Percentiles rank a stretch among this genome's conserved stretches.
Conservation (phyloP, 1,140 invertebrate species). For the Chymomyza costata region DNA sequence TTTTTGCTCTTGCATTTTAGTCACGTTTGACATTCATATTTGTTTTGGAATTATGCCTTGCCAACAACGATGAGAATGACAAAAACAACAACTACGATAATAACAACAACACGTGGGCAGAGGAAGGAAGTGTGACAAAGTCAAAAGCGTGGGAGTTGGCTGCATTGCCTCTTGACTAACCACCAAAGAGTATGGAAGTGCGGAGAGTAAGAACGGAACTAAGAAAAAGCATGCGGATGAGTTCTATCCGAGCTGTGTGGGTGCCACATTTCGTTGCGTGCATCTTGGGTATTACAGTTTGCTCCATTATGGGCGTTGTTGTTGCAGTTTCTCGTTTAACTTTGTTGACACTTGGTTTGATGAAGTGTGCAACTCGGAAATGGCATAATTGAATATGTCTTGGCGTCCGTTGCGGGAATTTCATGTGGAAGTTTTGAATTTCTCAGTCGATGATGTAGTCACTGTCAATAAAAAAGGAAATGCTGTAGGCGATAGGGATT, state of each 20-base stretch:
- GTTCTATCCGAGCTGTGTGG: too few species aligned
- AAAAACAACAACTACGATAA: conserved; percentile 9
- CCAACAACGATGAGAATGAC: background rate
- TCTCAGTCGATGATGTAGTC: conserved; percentile 13
- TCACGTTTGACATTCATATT: conserved; percentile 69
- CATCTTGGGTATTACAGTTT: conserved; percentile 37
- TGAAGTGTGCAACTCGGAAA: conserved; percentile 38
- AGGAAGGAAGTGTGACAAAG: conserved; percentile 15
- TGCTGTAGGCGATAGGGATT: background rate
- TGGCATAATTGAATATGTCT: conserved; percentile 30
- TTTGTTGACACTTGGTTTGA: conserved; percentile 64
- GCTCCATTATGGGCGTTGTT: conserved; percentile 11
- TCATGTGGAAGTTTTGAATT: conserved; percentile 48
- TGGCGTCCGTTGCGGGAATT: conserved; percentile 6
- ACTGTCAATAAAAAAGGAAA: conserved; percentile 4
- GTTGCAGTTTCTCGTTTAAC: conserved; percentile 62
- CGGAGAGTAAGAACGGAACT: background rate
- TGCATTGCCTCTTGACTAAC: too few species aligned
- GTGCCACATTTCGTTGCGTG: conserved; percentile 35
- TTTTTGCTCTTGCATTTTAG: conserved; percentile 50
- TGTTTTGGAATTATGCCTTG: conserved; percentile 58
- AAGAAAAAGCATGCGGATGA: background rate
- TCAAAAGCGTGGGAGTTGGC: conserved; percentile 3
- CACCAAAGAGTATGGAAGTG: too few species aligned
- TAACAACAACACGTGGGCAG: too few species aligned